These are phyloP conservation scores for Conus betulinus DNA, from an alignment of 1,140 invertebrate genomes.

Conservation along the genomic window DNA sequence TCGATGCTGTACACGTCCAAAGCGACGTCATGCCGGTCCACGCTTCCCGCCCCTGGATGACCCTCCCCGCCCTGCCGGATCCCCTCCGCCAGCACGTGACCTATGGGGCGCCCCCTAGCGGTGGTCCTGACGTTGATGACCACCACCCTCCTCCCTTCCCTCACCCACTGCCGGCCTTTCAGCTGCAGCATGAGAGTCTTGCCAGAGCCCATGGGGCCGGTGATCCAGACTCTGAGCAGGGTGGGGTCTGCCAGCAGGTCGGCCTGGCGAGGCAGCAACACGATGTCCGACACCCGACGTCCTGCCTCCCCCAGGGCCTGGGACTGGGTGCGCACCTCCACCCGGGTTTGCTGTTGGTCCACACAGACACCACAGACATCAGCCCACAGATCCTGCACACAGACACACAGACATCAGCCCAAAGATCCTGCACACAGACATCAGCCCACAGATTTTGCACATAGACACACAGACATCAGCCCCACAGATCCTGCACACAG, in stretches of 20 bases:
- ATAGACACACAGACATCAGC: too few relatives aligned
- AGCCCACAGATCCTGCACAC: background rate
- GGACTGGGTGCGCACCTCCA: conserved; percentile 17
- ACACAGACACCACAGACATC: conserved; percentile 25
- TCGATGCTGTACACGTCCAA: background rate
- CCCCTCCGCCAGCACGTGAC: conserved; percentile 4
- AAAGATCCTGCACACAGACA: too few relatives aligned
- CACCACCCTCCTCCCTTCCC: conserved; percentile 21
- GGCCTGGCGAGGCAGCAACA: conserved; percentile 16
- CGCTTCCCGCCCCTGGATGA: background rate
- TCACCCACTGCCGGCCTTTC: conserved; percentile 25
- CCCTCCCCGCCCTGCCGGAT: background rate
- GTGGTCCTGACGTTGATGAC: conserved; percentile 15
- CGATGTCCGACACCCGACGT: background rate
- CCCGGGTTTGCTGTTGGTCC: conserved; percentile 21
- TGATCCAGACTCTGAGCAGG: background rate
- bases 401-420: background rate
- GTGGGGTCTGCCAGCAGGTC: background rate
- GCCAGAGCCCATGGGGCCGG: conserved; percentile 23
- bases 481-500: too few relatives aligned
- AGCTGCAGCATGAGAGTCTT: conserved; percentile 32
- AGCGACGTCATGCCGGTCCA: conserved; percentile 7
- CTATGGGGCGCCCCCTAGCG: background rate
- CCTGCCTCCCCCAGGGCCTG: conserved; percentile 19
- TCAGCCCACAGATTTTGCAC: too few relatives aligned